Conservation (phyloP, 2,113 vertebrate genomes). For the Sphyrna mokarran region DNA sequence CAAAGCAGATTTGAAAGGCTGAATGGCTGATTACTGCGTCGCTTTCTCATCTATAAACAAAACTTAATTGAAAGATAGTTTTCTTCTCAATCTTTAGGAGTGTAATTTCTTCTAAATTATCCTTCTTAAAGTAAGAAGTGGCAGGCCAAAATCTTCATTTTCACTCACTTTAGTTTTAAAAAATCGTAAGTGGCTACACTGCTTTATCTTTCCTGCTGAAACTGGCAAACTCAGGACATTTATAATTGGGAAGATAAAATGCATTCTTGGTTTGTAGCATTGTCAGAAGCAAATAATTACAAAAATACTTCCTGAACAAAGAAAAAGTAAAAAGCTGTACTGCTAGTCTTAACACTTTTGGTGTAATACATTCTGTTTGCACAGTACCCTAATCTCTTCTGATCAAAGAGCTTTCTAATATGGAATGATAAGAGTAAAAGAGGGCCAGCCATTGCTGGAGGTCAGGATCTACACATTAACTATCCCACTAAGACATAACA, state of each 20-base stretch:
- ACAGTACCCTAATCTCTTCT: constrained; percentile 28
- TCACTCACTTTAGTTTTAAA: not conserved
- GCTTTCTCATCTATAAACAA: not conserved
- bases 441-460: not conserved
- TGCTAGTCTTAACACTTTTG: not conserved
- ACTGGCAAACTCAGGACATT: not conserved
- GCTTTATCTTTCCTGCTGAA: not conserved
- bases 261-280: not conserved
- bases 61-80: not conserved
- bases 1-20: too few relatives aligned
- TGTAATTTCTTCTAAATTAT: not conserved
- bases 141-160: not conserved
- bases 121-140: not conserved
- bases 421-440: constrained; percentile 36
- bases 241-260: not conserved
- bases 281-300: not conserved
- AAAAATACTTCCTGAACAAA: not conserved
- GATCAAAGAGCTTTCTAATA: constrained; percentile 39
- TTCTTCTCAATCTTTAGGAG: not conserved
- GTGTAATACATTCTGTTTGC: constrained; percentile 35
- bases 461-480: constrained; percentile 39
- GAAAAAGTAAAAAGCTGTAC: not conserved
- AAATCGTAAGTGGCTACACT: not conserved
- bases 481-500: not conserved
- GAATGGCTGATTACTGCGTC: too few relatives aligned